A percentile compares a stretch with the other conserved stretches of the same genome.
These are phyloP conservation scores for Habroteleia sp. DNA, from an alignment of 2,888 invertebrate species.

Conservation along the genomic window DNA sequence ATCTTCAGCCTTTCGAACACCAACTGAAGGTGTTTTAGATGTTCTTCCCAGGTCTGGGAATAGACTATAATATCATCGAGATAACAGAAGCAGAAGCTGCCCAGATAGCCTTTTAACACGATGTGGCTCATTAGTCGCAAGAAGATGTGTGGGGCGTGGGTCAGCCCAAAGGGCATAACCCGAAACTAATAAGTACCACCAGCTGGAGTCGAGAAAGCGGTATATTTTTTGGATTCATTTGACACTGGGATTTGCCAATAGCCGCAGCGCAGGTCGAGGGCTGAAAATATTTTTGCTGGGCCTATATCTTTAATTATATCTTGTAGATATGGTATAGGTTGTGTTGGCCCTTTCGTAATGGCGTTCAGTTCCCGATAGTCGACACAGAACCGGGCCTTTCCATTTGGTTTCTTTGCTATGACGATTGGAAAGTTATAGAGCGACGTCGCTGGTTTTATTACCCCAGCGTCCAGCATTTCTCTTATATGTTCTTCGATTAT, in stretches of 20 bases:
- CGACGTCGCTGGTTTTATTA: too few species aligned
- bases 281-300: not conserved
- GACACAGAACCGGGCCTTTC: not conserved
- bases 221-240: not conserved
- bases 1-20: too few species aligned
- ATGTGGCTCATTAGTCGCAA: too few species aligned
- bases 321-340: not conserved
- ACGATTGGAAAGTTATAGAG: not conserved
- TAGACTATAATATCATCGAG: too few species aligned
- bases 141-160: not conserved
- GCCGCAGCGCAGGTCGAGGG: not conserved
- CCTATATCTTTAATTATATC: not conserved
- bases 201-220: not conserved
- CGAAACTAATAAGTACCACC: not conserved
- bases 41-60: too few species aligned
- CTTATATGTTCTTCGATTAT: not conserved
- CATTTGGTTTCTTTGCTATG: not conserved
- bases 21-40: too few species aligned
- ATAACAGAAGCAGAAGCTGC: too few species aligned
- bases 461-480: too few species aligned
- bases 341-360: not conserved
- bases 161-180: not conserved
- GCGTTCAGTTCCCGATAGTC: not conserved
- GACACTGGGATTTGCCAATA: not conserved
- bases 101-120: too few species aligned